Conservation (phyloP, 2,797 vertebrate genomes). For the Enteromius thamalakanensis region DNA sequence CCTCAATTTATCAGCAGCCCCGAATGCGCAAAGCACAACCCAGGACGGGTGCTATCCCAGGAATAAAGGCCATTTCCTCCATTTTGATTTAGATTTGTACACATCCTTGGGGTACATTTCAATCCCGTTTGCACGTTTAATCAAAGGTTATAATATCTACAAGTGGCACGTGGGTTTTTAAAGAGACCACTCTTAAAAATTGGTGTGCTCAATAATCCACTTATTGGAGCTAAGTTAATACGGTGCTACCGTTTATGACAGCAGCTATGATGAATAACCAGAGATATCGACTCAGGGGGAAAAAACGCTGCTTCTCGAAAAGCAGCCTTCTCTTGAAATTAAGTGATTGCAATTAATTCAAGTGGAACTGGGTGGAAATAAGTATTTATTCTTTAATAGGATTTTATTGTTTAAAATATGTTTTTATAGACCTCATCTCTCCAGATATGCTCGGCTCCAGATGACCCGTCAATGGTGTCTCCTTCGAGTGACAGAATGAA, state of each 20-base stretch:
- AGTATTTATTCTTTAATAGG: constrained; percentile 31
- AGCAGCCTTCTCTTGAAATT: constrained; percentile 37
- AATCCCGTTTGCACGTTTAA: constrained; percentile 42
- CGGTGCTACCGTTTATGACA: constrained; percentile 27
- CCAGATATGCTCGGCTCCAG: constrained; percentile 9
- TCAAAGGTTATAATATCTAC: constrained; percentile 27
- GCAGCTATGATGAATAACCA: constrained; percentile 44
- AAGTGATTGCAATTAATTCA: constrained; percentile 54
- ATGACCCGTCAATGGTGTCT: constrained; percentile 38
- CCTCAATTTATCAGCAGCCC: constrained; percentile 47
- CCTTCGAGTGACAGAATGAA: constrained; percentile 62
- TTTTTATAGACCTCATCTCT: constrained; percentile 11
- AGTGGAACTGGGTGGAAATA: constrained; percentile 40
- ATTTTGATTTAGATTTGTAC: constrained; percentile 38
- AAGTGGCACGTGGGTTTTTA: constrained; percentile 22
- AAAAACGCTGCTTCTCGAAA: constrained; percentile 26
- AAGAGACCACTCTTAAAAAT: constrained; percentile 52
- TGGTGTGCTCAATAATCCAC: constrained; percentile 50
- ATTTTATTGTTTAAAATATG: constrained; percentile 37
- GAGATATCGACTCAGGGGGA: constrained; percentile 38
- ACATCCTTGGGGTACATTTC: constrained; percentile 41
- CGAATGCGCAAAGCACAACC: constrained; percentile 31
- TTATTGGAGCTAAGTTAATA: constrained; percentile 56
- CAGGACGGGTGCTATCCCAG: constrained; percentile 8
- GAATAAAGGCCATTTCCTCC: constrained; percentile 34